These are phyloP conservation scores for Musca vetustissima DNA, from an alignment of 1,140 invertebrate species.

Conservation along the genomic window DNA sequence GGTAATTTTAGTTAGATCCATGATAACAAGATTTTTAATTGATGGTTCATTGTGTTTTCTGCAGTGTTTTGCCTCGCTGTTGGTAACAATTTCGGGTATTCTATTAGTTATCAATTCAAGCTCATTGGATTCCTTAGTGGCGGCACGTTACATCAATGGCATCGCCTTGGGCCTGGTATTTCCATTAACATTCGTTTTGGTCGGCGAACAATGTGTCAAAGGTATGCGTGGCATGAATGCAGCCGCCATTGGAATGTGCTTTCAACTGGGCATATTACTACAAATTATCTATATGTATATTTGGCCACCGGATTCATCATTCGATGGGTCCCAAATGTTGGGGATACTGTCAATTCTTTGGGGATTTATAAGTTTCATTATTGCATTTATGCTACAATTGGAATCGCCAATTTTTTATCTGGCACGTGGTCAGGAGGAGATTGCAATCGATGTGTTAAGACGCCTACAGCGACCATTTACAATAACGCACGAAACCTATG, in stretches of 20 bases:
- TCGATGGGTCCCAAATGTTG: constrained; percentile 40
- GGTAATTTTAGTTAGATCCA: constrained; percentile 39
- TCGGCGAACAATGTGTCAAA: constrained; percentile 39
- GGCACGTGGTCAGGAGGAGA: constrained; percentile 36
- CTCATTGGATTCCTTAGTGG: constrained; percentile 32
- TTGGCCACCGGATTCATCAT: constrained; percentile 34
- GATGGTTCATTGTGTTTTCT: no score
- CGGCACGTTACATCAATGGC: constrained; percentile 45
- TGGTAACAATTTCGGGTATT: constrained; percentile 41
- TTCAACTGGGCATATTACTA: constrained; percentile 41
- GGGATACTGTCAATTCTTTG: constrained; percentile 39
- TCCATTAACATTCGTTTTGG: constrained; percentile 39
- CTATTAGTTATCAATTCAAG: constrained; percentile 37
- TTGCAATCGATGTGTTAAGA: constrained; percentile 37
- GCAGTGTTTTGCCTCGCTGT: constrained; percentile 38
- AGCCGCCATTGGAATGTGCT: constrained; percentile 37
- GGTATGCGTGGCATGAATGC: constrained; percentile 36
- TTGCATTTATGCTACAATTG: constrained; percentile 35
- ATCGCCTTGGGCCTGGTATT: constrained; percentile 46
- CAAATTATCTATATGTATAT: constrained; percentile 38
- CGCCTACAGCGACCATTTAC: constrained; percentile 42
- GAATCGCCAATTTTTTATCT: constrained; percentile 45
- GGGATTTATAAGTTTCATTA: constrained; percentile 32
- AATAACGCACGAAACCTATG: constrained; percentile 45
- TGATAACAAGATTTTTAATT: no score